Base-by-base conservation (phyloP, 2,888 invertebrate genomes). In the Caenorhabditis macrosperma region DNA sequence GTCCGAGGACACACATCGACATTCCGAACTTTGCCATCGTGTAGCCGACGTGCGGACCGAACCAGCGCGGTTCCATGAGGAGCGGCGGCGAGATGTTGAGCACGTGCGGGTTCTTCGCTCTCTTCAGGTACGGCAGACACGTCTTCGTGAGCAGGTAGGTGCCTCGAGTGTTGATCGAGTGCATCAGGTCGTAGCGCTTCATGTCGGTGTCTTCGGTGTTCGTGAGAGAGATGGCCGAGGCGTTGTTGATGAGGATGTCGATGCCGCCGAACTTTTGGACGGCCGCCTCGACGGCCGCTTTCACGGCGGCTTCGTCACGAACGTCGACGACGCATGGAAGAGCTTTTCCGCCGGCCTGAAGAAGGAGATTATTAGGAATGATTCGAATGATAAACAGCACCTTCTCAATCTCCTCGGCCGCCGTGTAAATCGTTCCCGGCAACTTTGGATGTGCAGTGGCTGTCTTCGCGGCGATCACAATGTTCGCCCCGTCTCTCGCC, bases 51-150 rank as follows among this genome's bases (percentile, higher is more conserved):
- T 82, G 82, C 20, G 64, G 96, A 12, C 60, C 59, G 54, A 80
- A 96, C 97, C 97, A 98, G 86, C 93, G 92, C 0, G 95, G 94
- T 85, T 94, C 93, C 94, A 98, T 93, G 91, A 94, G 95, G 26
- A 98, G 92, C 0, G 97, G 97, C 3, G 98, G 98, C 30, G 96
- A 96, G 60, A 97, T 93, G 91, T 97, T 98, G n/a, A 98, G 93
- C 85, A 98, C 96, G 90, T 97, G 97, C 0, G 96, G 95, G 91
- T 96, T 96, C 76, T 93, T 93, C 28, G 57, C 64, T 33, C 61
- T 72, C 91, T 94, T 93, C 87, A 98, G 92, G 89, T 95, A 93
- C 0, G 97, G 97, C 82, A 97, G 90, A 91, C 96, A 97, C 60
- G 94, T 92, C 91, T 96, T 96, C 0, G 92, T 97, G 94, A 95